These are phyloP conservation scores for Salticus scenicus DNA, from an alignment of 2,888 invertebrate genomes.

Conservation along the genomic window DNA sequence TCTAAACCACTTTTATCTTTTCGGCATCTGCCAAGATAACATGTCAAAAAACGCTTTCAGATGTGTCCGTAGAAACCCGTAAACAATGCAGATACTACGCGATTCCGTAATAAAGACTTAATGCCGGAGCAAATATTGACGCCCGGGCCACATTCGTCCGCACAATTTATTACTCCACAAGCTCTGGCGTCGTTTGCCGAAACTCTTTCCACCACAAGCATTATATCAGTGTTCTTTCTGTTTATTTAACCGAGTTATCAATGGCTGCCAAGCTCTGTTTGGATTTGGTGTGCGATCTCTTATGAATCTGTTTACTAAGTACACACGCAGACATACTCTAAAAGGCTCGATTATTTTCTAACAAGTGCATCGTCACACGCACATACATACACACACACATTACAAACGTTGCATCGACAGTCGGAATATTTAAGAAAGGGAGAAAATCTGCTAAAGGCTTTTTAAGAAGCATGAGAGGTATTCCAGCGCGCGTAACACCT, in stretches of 20 bases:
- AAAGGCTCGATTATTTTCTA: constrained; percentile 69
- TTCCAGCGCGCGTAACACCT: background rate
- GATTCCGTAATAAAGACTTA: constrained; percentile 69
- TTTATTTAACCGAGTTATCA: constrained; percentile 68
- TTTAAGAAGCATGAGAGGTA: constrained; percentile 49
- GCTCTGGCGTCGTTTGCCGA: constrained; percentile 58
- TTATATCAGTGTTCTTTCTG: constrained; percentile 68
- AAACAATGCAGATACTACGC: constrained; percentile 61
- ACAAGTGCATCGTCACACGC: constrained; percentile 50
- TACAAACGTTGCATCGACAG: constrained; percentile 21
- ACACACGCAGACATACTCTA: constrained; percentile 51
- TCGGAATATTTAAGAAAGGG: constrained; percentile 65
- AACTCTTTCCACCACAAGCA: constrained; percentile 69
- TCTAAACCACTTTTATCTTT: background rate
- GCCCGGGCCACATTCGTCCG: constrained; percentile 58
- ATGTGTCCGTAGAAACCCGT: constrained; percentile 26
- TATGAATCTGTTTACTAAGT: constrained; percentile 67
- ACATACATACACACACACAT: constrained; percentile 4
- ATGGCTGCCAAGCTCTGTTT: constrained; percentile 61
- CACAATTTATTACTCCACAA: constrained; percentile 67
- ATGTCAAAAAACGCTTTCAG: background rate
- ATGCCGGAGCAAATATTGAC: constrained; percentile 70
- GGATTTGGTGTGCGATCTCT: constrained; percentile 66
- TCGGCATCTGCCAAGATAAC: background rate
- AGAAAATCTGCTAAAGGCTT: constrained; percentile 63